Evolutionary conservation across 2,113 vertebrate species (phyloP).

Genomic region (Ochotona curzoniae): DNA sequence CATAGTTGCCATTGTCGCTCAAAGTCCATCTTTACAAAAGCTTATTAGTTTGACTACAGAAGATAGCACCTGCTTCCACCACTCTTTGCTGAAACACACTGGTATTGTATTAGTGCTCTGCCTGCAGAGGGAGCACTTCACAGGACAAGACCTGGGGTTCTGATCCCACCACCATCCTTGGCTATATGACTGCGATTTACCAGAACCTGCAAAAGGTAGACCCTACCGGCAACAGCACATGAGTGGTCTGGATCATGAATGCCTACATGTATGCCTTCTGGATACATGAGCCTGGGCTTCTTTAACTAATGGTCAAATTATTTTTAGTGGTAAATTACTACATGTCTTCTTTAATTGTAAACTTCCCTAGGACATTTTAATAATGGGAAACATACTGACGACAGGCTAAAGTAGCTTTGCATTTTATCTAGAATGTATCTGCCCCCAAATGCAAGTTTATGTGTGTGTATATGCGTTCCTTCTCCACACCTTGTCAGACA

Average conservation of each 20-base stretch:
- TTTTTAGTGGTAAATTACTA: conserved; percentile 60
- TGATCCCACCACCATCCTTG: not conserved
- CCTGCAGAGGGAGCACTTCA: not conserved
- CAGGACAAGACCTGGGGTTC: not conserved
- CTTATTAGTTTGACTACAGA: conserved; percentile 29
- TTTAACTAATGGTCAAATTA: conserved; percentile 58
- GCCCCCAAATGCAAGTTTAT: not conserved
- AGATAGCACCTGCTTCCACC: not conserved
- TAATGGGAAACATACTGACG: conserved; percentile 24
- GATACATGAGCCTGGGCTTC: conserved; percentile 44
- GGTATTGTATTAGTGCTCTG: too few relatives aligned
- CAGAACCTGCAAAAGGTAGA: not conserved
- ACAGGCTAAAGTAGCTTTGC: conserved; percentile 19
- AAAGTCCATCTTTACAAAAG: not conserved
- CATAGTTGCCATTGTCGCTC: conserved; percentile 28
- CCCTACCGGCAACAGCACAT: not conserved
- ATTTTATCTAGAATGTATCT: conserved; percentile 25
- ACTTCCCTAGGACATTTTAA: conserved; percentile 21
- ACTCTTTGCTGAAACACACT: not conserved
- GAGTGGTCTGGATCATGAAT: not conserved
- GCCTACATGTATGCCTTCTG: not conserved
- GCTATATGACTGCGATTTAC: not conserved
- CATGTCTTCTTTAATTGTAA: conserved; percentile 46
- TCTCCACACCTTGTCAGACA: not conserved
- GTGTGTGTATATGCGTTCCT: not conserved